phyloP scores from a whole-genome alignment of 2,797 vertebrate species.

The Alauda arvensis region DNA sequence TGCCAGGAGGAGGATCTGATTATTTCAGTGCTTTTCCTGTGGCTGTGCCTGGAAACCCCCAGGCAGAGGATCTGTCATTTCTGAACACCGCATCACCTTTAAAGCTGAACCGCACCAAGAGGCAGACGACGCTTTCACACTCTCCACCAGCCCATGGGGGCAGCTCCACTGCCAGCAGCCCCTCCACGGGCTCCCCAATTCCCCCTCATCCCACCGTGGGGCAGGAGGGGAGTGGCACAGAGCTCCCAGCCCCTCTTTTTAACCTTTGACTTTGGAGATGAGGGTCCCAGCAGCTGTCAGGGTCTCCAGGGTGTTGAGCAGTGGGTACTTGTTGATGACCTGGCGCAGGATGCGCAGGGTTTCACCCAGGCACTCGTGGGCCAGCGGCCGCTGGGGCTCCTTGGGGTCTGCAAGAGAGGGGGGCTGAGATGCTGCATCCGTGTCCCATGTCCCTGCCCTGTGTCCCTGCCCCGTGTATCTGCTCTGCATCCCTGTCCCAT shows the following conservation, averaged over 20 bases:
- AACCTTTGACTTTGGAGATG: slow-evolving; percentile 95
- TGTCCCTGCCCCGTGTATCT: rapidly evolving
- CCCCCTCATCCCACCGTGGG: rapidly evolving
- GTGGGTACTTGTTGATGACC: slow-evolving; percentile 88
- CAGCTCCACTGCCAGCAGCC: rapidly evolving
- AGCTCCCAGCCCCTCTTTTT: background rate
- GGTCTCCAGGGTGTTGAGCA: slow-evolving; percentile 94
- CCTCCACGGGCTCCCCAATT: rapidly evolving
- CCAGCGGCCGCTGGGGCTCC: slow-evolving; percentile 81
- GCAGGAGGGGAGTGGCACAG: background rate
- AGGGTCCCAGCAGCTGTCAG: slow-evolving; percentile 92
- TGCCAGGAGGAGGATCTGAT: background rate
- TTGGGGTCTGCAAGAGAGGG: slow-evolving; percentile 75
- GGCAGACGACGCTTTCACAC: rapidly evolving
- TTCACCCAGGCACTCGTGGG: slow-evolving; percentile 90
- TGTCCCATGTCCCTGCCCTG: background rate
- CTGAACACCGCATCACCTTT: background rate
- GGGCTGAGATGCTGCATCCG: background rate
- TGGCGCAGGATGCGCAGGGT: slow-evolving; percentile 89
- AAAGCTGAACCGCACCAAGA: background rate
- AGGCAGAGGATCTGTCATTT: background rate
- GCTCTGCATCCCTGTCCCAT: too few species aligned
- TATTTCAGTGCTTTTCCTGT: background rate
- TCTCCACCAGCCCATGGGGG: rapidly evolving
- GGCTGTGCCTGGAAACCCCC: background rate